Evolutionary conservation across 2,113 vertebrate species (phyloP).

Genomic region (Anguilla japonica): DNA sequence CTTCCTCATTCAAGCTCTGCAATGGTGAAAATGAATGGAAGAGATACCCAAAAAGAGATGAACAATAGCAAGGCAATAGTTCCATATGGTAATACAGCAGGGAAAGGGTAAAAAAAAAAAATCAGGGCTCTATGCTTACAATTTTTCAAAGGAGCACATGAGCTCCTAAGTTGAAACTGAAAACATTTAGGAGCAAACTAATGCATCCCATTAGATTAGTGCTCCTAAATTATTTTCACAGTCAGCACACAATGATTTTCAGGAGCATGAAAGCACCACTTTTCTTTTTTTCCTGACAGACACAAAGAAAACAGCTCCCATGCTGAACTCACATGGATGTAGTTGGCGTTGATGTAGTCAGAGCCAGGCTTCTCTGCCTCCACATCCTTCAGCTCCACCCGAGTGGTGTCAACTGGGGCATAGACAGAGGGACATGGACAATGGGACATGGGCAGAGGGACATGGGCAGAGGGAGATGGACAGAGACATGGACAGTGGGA

Average conservation of each 20-base stretch:
- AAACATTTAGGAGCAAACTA: too few relatives aligned
- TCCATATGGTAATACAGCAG: too few relatives aligned
- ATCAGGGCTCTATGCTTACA: too few relatives aligned
- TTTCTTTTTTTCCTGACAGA: too few relatives aligned
- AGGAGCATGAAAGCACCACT: too few relatives aligned
- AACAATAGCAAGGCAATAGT: not conserved
- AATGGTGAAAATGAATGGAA: not conserved
- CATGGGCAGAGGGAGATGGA: not conserved
- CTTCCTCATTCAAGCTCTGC: conserved; percentile 76
- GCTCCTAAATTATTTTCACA: too few relatives aligned
- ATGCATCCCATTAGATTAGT: too few relatives aligned
- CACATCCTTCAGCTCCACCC: conserved; percentile 69
- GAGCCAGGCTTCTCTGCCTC: conserved; percentile 71
- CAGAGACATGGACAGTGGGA: not conserved
- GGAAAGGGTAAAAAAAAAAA: too few relatives aligned
- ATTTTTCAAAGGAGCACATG: too few relatives aligned
- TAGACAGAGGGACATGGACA: not conserved
- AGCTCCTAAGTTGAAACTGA: too few relatives aligned
- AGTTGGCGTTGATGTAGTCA: conserved; percentile 86
- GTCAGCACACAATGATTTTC: too few relatives aligned
- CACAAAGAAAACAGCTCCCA: not conserved
- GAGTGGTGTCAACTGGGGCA: conserved; percentile 75
- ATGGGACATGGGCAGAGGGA: not conserved
- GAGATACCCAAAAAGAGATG: not conserved
- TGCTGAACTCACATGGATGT: conserved; percentile 72